phyloP scores from a whole-genome alignment of 2,888 invertebrate species.

The Dorcus hopei region DNA sequence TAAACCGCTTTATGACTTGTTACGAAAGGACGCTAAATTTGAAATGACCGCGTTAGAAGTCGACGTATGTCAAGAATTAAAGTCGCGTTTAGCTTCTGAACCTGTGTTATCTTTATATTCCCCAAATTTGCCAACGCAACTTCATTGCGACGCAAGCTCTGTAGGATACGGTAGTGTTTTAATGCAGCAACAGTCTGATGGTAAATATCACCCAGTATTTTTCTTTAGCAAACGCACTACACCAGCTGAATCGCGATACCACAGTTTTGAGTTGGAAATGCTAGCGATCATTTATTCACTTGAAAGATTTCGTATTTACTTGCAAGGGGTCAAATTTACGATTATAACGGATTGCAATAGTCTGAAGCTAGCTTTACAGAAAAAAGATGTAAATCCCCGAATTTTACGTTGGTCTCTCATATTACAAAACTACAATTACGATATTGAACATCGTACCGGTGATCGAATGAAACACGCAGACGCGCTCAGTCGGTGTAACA shows the following conservation, averaged over 20 bases:
- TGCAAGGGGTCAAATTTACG: slow-evolving; percentile 33
- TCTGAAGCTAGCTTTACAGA: slow-evolving; percentile 35
- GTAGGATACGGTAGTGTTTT: slow-evolving; percentile 35
- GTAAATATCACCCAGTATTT: slow-evolving; percentile 23
- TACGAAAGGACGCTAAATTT: slow-evolving; percentile 8
- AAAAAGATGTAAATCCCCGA: slow-evolving; percentile 32
- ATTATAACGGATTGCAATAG: slow-evolving; percentile 39
- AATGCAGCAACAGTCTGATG: slow-evolving; percentile 34
- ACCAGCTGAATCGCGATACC: slow-evolving; percentile 31
- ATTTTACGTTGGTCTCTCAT: slow-evolving; percentile 36
- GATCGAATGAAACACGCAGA: slow-evolving; percentile 4
- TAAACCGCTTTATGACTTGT: slow-evolving; percentile 7
- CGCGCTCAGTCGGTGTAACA: slow-evolving; percentile 5
- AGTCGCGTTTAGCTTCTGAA: no score
- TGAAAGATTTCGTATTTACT: slow-evolving; percentile 37
- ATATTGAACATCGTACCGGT: background rate
- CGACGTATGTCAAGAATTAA: no score
- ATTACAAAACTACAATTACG: slow-evolving; percentile 29
- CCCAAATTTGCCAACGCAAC: slow-evolving; percentile 25
- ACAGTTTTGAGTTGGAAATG: slow-evolving; percentile 41
- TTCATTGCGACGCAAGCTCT: slow-evolving; percentile 39
- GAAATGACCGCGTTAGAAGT: background rate
- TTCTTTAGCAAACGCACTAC: slow-evolving; percentile 28
- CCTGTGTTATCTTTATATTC: no score
- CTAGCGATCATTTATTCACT: slow-evolving; percentile 37